A percentile compares a stretch with the other conserved stretches of the same genome.
These are phyloP conservation scores for Neosilurus mollespiculum DNA, from an alignment of 2,797 vertebrate species.

Conservation along the genomic window DNA sequence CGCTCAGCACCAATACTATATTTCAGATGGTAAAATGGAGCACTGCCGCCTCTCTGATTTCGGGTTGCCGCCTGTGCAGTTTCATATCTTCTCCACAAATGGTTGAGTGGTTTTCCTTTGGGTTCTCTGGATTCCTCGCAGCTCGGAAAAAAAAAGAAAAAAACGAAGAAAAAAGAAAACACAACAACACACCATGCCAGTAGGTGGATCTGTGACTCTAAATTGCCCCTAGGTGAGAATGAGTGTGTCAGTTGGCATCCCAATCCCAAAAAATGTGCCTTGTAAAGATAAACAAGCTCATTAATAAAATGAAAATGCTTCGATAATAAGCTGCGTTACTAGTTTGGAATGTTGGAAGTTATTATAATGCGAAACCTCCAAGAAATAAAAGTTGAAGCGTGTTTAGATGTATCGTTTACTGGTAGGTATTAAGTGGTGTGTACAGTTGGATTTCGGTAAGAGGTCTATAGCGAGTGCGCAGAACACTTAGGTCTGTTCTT, in stretches of 20 bases:
- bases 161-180: no score
- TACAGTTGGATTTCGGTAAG: neutral
- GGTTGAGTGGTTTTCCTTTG: neutral
- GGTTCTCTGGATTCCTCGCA: neutral
- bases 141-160: neutral
- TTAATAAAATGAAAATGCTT: neutral
- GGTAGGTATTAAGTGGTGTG: neutral
- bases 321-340: neutral
- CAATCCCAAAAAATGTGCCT: no score
- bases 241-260: neutral
- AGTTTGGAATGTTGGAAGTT: neutral
- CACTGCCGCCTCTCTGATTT: neutral
- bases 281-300: neutral
- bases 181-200: no score
- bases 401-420: neutral
- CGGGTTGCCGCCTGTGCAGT: neutral
- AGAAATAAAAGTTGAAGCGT: neutral
- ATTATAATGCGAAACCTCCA: neutral
- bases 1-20: neutral
- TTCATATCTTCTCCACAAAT: neutral
- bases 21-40: neutral
- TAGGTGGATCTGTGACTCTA: neutral
- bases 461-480: neutral
- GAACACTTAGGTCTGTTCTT: conserved; percentile 1
- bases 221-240: conserved; percentile 2